Base-by-base conservation (phyloP, 2,888 invertebrate genomes). In the Dryadula phaetusa region DNA sequence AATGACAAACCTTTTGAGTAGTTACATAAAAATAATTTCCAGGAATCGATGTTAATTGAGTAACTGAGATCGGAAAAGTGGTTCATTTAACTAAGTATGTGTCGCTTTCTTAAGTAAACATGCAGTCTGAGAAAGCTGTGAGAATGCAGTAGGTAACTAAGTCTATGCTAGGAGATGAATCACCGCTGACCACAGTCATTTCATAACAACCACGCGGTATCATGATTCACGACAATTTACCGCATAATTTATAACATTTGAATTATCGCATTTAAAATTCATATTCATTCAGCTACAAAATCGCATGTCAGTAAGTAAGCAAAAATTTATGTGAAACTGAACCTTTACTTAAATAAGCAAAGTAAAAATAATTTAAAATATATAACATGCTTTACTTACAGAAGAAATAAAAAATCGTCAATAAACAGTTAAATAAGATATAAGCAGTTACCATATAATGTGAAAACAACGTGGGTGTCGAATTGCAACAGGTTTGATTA, bases 131-230 rank as follows among this genome's bases (percentile, higher is more conserved):
- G 73, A 74, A 72, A 74, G 72, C 70, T 71, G 62, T 66, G 58
- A 58, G 66, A 63, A 71, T 64, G 67, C 68, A 70, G 72, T 71
- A 69, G 70, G 70, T 67, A 67, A 65, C 65, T 62, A 42, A 66
- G 65, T 71, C 71, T 72, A 72, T 62, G 71, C 69, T 70, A 64
- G 66, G 70, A 71, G 72, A 79, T 81, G 79, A 80, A 76, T 81
- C 81, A 80, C 75, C 70, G 62, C 66, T 75, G 76, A 75, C 73
- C 78, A 63, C 75, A 67, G 73, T 53, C 60, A 73, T 77, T 76
- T 76, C 76, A 74, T 74, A 74, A 76, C 71, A 70, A 63, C 64
- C 70, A 67, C 60, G 56, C 65, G 53, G 63, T 73, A 72, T 70
- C 72, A 67, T 76, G 75, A 74, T 70, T 75, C 75, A 76, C 75